Base-by-base conservation (phyloP, 2,113 vertebrate species). In the Plecotus auritus region DNA sequence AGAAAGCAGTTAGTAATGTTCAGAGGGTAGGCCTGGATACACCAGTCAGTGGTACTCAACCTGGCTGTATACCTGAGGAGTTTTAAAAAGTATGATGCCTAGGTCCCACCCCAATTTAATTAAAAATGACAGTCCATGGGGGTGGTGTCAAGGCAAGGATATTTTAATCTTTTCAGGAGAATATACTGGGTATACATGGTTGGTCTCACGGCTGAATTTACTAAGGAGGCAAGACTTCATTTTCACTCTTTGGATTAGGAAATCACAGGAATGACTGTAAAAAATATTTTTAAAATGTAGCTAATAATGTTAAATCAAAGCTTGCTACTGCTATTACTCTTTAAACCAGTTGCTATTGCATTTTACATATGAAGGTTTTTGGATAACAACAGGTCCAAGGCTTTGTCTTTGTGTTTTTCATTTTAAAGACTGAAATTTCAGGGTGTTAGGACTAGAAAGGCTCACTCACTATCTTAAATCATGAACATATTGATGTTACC, bases 201-300 rank as follows among this genome's bases (percentile, higher is more conserved):
- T 95, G n/a, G 72, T 11, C 66, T 96, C 18, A 14, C 66, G 77
- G 32, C 18, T 81, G 40, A 87, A 90, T 93, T 90, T 86, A 74
- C 40, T 73, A 64, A 83, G 59, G n/a, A 76, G 54, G 23, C n/a
- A 81, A 81, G 32, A 32, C 16, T 80, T 56, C 12, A 76, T 85
- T 91, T 88, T 90, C 49, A 81, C 30, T 72, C 11, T 96, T 85
- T 92, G 66, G 16, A 80, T 95, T 86, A 93, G 23, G 66, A 94
- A 91, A 81, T 95, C 54, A 91, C 9, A 96, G 74, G 54, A 92
- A 72, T 88, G 42, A 47, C n/a, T 51, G 8, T 93, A 35, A 93
- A 85, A 91, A 82, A 30, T 72, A 47, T 54, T 78, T 56, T 30
- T 26, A 51, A 74, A 76, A 69, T 54, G 9, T 87, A 77, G 9